Percentiles rank a stretch among this genome's conserved stretches.
These are phyloP conservation scores for Pogonocichla stellata DNA, from an alignment of 2,113 vertebrate species.

Conservation along the genomic window DNA sequence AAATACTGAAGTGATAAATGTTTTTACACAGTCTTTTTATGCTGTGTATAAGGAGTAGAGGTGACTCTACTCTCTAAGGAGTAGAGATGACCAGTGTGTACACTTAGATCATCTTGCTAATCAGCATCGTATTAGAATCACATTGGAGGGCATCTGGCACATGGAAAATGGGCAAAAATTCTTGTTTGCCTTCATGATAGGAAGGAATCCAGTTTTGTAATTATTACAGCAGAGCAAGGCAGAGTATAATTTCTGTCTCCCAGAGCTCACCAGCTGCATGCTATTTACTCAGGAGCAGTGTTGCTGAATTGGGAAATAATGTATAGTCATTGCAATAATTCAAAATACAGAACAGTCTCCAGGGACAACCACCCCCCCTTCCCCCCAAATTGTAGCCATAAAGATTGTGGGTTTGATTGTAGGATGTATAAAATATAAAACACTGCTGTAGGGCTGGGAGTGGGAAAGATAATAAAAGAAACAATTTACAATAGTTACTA, in stretches of 20 bases:
- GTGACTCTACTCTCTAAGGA: background rate
- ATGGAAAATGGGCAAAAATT: background rate
- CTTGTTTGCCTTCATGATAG: background rate
- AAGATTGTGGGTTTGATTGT: background rate
- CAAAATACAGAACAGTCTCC: background rate
- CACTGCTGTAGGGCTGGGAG: background rate
- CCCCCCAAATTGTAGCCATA: background rate
- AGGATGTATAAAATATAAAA: background rate
- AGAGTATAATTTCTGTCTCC: background rate
- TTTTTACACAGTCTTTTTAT: background rate
- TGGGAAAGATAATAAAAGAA: background rate
- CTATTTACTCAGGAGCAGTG: background rate
- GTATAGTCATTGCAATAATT: background rate
- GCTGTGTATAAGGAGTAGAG: background rate
- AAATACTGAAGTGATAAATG: background rate
- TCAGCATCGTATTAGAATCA: background rate
- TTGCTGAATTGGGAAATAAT: background rate
- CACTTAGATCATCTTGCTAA: background rate
- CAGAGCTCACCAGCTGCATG: background rate
- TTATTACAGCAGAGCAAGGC: background rate
- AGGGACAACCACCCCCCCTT: accelerated
- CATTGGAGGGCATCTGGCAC: background rate
- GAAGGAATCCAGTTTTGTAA: slow-evolving; percentile 4
- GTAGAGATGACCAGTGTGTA: background rate
- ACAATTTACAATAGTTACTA: slow-evolving; percentile 10